Conservation (phyloP, 1,140 invertebrate species). For the Micrasema longulum region DNA sequence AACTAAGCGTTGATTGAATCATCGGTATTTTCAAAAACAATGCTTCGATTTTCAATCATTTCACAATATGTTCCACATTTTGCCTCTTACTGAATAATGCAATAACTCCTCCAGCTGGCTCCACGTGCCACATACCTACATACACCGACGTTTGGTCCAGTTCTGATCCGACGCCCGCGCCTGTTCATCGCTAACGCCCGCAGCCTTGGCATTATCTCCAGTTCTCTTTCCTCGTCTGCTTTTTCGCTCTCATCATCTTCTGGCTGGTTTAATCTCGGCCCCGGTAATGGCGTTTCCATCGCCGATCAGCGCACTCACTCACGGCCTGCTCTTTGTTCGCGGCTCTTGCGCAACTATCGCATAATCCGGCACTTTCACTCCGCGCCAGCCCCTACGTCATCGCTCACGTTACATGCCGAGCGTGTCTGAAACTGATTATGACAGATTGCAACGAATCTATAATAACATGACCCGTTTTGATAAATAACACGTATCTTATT, state of each 20-base stretch:
- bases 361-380: slow-evolving; percentile 22
- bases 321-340: slow-evolving; percentile 16
- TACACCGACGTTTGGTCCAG: background rate
- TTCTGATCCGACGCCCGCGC: slow-evolving; percentile 3
- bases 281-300: no score
- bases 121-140: no score
- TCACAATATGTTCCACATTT: no score
- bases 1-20: no score
- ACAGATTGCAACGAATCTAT: background rate
- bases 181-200: background rate
- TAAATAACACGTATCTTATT: no score
- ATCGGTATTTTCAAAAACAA: no score
- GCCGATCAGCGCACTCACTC: background rate
- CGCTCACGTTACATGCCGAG: background rate
- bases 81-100: no score
- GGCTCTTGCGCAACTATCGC: slow-evolving; percentile 5
- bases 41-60: no score
- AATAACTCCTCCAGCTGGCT: no score
- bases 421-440: background rate
- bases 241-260: slow-evolving; percentile 4
- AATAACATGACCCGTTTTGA: no score
- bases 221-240: background rate
- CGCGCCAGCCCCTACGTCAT: slow-evolving; percentile 3
- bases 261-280: background rate
- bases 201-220: slow-evolving; percentile 21